phyloP scores from a whole-genome alignment of 2,888 invertebrate species.

The Sinelater perroti region DNA sequence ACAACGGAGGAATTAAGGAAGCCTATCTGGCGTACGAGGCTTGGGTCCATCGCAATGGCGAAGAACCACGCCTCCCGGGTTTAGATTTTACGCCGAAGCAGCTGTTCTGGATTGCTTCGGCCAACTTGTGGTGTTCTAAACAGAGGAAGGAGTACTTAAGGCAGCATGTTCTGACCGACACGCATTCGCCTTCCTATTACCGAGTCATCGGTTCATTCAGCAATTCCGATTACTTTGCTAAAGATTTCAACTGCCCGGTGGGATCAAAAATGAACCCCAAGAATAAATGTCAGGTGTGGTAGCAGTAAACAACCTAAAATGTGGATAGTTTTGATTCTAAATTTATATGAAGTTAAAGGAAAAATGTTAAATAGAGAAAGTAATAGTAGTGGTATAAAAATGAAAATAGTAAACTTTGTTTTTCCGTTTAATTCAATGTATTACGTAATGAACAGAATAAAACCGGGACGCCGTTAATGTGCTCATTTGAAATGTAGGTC shows the following conservation, averaged over 20 bases:
- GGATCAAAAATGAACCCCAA: slow-evolving; percentile 25
- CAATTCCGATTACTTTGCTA: slow-evolving; percentile 27
- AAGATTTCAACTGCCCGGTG: slow-evolving; percentile 25
- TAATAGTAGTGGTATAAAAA: too few species aligned
- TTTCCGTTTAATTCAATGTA: too few species aligned
- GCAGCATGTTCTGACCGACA: slow-evolving; percentile 1
- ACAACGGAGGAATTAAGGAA: slow-evolving; percentile 29
- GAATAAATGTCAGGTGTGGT: slow-evolving; percentile 30
- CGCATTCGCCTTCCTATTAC: slow-evolving; percentile 17
- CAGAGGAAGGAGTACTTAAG: slow-evolving; percentile 1
- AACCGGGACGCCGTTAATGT: too few species aligned
- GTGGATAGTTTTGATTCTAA: neutral
- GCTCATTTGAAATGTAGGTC: too few species aligned
- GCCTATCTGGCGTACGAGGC: slow-evolving; percentile 22
- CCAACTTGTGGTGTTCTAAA: slow-evolving; percentile 21
- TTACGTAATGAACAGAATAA: too few species aligned
- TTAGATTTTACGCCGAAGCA: slow-evolving; percentile 23
- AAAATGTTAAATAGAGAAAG: too few species aligned
- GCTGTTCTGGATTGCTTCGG: slow-evolving; percentile 29
- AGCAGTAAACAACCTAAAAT: neutral
- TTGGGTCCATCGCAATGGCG: slow-evolving; percentile 11
- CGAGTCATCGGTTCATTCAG: slow-evolving; percentile 6
- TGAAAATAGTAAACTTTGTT: too few species aligned
- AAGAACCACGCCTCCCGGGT: slow-evolving; percentile 14
- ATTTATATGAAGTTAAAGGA: neutral